Evolutionary conservation across 1,140 invertebrate species (phyloP).

Genomic region (Drosophila funebris): DNA sequence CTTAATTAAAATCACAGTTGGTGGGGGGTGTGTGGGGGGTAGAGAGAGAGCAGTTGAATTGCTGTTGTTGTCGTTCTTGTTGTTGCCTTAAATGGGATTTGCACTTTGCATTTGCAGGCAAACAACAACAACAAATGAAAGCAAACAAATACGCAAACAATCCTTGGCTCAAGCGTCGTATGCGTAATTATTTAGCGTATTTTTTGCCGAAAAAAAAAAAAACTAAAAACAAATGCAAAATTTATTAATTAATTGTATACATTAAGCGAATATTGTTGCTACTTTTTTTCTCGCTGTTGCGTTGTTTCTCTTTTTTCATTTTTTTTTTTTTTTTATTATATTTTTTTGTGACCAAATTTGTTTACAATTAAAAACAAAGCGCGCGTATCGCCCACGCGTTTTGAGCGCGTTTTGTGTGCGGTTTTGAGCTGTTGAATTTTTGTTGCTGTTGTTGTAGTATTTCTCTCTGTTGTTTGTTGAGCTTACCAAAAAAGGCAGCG

Average conservation of each 20-base stretch:
- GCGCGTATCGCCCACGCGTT: slow-evolving; percentile 54
- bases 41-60: no score
- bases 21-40: no score
- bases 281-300: slow-evolving; percentile 25
- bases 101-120: slow-evolving; percentile 23
- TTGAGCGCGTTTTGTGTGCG: slow-evolving; percentile 45
- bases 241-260: slow-evolving; percentile 61
- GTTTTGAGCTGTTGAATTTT: slow-evolving; percentile 2
- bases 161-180: slow-evolving; percentile 48
- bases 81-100: slow-evolving; percentile 19
- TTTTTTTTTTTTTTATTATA: slow-evolving; percentile 2
- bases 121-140: slow-evolving; percentile 9
- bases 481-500: slow-evolving; percentile 66
- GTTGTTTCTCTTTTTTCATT: slow-evolving; percentile 11
- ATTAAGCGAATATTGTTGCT: slow-evolving; percentile 38
- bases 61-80: not conserved
- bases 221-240: slow-evolving; percentile 20
- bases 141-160: slow-evolving; percentile 38
- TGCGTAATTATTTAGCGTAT: slow-evolving; percentile 31
- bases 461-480: slow-evolving; percentile 29
- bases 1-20: slow-evolving; percentile 54
- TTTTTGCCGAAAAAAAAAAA: not conserved
- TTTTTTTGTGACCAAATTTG: slow-evolving; percentile 72
- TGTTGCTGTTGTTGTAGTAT: not conserved
- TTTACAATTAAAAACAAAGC: slow-evolving; percentile 74